Evolutionary conservation across 2,797 vertebrate genomes (phyloP), one percentile per base, ranked within the genome.

Genomic region (Synanceia verrucosa): DNA sequence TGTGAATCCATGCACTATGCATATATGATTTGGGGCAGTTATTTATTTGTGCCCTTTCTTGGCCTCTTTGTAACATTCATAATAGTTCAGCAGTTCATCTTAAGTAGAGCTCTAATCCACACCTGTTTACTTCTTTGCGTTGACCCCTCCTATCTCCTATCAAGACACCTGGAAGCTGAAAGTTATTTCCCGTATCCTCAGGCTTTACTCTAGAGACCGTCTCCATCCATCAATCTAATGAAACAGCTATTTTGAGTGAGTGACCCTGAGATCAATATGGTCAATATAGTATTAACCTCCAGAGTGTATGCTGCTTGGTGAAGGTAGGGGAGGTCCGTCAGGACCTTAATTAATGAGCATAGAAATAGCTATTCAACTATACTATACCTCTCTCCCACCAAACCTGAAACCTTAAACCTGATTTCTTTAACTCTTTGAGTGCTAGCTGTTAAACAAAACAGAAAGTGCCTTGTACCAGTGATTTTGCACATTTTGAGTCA

Each of bases 261-360:
- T 70, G 70, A 83, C 73, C 66, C 60, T n/a, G 14, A 51, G 81
- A 89, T 91, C 85, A 82, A 90, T 92, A 64, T 14, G 39, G 70
- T 86, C 85, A 82, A 80, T 81, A 80, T 81, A 74, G 76, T 14
- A 78, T 83, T 82, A 88, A 83, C 82, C 68, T 88, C 77, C 14
- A 43, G 77, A 70, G 73, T 34, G 12, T 26, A 53, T 6, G 13
- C 37, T 28, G 50, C 39, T 28, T 12, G 26, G 29, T 52, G 63
- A 56, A 76, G 70, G 34, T 55, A 21, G 41, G 24, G 9, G 11
- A 34, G 52, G 19, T 47, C 59, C 63, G 69, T 66, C 63, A 36
- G 50, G 63, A 63, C 52, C 60, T 79, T 87, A 81, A 89, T 82
- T 86, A 88, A 88, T 70, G 66, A 82, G 62, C 46, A 37, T 12